phyloP scores from a whole-genome alignment of 2,888 invertebrate genomes.

The Ornithoptera alexandrae region DNA sequence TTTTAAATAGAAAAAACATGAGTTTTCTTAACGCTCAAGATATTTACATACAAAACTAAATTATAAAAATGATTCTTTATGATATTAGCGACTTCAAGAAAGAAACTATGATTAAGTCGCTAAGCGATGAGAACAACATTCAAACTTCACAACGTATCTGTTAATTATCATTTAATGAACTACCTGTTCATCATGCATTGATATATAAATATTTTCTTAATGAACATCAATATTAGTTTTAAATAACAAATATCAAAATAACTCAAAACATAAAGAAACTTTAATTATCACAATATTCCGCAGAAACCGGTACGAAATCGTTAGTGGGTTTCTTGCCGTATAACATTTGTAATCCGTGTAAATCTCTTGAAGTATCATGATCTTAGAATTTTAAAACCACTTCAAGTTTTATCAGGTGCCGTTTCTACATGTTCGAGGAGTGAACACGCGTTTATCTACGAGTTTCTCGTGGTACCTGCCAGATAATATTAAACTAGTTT shows the following conservation, averaged over 20 bases:
- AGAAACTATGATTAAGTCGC: too few relatives aligned
- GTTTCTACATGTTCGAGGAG: slow-evolving; percentile 1
- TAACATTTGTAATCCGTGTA: neutral
- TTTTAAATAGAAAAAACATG: too few relatives aligned
- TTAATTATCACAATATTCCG: slow-evolving; percentile 3
- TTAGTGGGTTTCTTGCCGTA: slow-evolving; percentile 2
- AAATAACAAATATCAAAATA: slow-evolving; percentile 1
- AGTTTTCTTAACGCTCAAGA: too few relatives aligned
- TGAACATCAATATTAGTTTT: slow-evolving; percentile 5
- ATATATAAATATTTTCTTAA: neutral
- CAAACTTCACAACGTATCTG: too few relatives aligned
- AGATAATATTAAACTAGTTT: neutral
- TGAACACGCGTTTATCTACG: slow-evolving; percentile 5
- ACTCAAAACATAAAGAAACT: neutral
- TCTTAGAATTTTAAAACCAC: slow-evolving; percentile 4
- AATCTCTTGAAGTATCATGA: neutral
- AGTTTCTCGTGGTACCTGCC: slow-evolving; percentile 5
- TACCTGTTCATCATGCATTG: too few relatives aligned
- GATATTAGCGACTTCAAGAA: too few relatives aligned
- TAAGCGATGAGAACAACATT: too few relatives aligned
- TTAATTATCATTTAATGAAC: too few relatives aligned
- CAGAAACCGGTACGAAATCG: slow-evolving; percentile 7
- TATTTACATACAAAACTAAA: too few relatives aligned
- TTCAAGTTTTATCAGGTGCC: slow-evolving; percentile 3
- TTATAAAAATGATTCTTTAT: too few relatives aligned